Conservation (phyloP, 2,797 vertebrate species). For the Pseudochirops cupreus region DNA sequence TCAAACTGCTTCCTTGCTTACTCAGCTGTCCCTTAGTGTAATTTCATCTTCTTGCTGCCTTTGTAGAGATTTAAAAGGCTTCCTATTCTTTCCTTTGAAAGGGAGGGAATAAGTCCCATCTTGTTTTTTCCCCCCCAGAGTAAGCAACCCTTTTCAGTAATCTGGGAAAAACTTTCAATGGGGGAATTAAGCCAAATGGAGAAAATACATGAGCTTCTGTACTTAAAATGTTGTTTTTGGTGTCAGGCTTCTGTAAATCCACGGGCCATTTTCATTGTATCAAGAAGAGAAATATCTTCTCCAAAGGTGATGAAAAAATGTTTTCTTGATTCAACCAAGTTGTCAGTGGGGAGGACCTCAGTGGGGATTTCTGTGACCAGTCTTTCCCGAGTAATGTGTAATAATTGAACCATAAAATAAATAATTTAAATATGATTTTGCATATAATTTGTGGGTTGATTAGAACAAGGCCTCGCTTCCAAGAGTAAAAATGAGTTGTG, state of each 20-base stretch:
- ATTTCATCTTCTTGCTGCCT: conserved; percentile 74
- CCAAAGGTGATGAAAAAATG: conserved; percentile 79
- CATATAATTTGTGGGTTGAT: no score
- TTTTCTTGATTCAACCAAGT: conserved; percentile 79
- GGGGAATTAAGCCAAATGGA: conserved; percentile 78
- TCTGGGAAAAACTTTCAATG: conserved; percentile 77
- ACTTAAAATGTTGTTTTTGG: conserved; percentile 81
- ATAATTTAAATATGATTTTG: no score
- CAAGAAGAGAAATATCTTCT: conserved; percentile 76
- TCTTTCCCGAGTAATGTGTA: conserved; percentile 80
- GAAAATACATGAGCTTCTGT: conserved; percentile 75
- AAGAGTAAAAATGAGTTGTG: conserved; percentile 67
- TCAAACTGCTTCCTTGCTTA: conserved; percentile 72
- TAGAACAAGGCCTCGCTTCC: conserved; percentile 78
- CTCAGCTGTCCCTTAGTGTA: conserved; percentile 74
- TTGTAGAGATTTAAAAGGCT: conserved; percentile 81
- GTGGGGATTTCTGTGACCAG: conserved; percentile 76
- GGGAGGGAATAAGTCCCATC: conserved; percentile 79
- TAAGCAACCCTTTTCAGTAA: conserved; percentile 79
- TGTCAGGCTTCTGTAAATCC: conserved; percentile 79
- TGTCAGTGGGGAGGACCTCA: conserved; percentile 74
- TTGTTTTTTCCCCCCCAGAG: conserved; percentile 74
- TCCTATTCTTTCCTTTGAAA: conserved; percentile 82
- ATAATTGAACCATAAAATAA: no score
- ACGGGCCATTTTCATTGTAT: conserved; percentile 71